Conservation (phyloP, 2,113 vertebrate genomes). For the Perognathus longimembris region DNA sequence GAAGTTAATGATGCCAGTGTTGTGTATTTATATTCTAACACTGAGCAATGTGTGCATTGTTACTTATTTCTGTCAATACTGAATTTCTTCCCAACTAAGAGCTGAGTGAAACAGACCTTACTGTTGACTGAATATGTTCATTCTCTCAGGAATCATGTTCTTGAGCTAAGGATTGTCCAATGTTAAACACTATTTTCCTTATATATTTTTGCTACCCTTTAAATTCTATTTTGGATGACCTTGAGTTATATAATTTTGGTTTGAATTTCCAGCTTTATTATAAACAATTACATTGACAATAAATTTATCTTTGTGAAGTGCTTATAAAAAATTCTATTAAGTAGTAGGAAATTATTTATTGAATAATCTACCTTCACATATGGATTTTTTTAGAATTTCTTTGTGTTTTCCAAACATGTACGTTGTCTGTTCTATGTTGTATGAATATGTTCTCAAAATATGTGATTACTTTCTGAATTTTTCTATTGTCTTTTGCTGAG, state of each 20-base stretch:
- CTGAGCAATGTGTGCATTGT: background rate
- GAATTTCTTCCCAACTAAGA: background rate
- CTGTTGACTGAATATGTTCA: background rate
- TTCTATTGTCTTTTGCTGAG: background rate
- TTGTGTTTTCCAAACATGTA: background rate
- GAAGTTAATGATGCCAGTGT: too few relatives aligned
- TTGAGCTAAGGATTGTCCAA: background rate
- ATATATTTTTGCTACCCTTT: background rate
- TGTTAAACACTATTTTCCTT: background rate
- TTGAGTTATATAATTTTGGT: background rate
- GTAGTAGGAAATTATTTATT: too few relatives aligned
- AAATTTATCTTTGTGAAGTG: background rate
- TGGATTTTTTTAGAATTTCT: background rate
- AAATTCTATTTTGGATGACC: background rate
- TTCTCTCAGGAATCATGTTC: background rate
- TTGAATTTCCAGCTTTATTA: conserved; percentile 22
- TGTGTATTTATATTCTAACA: background rate
- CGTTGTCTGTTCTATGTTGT: background rate
- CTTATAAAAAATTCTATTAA: background rate
- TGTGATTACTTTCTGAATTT: background rate
- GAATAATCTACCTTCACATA: background rate
- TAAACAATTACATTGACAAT: background rate
- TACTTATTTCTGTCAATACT: background rate
- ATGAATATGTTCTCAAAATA: background rate
- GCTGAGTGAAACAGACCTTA: background rate